Percentiles rank a stretch among this genome's conserved stretches.
Evolutionary conservation across 2,113 vertebrate species (phyloP).

Genomic region (Cyprinodon tularosa): DNA sequence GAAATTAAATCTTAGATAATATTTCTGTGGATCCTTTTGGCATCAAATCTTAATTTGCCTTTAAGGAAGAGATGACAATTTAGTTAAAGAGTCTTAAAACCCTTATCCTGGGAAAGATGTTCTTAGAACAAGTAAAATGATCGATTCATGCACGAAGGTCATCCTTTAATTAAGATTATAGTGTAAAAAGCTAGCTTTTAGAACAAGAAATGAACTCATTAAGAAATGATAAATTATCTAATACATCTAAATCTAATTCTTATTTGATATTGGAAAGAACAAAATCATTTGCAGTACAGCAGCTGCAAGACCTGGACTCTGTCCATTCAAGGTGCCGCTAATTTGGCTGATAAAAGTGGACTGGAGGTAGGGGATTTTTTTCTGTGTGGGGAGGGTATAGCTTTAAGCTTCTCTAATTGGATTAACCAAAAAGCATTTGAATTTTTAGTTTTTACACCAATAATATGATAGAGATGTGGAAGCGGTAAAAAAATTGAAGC

Average conservation of each 20-base stretch:
- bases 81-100: not conserved
- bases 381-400: conserved; percentile 25
- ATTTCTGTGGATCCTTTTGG: not conserved
- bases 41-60: not conserved
- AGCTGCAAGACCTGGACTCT: conserved; percentile 1
- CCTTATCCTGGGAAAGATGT: no score
- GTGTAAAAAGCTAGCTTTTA: no score
- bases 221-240: no score
- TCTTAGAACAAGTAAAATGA: no score
- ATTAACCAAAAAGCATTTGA: conserved; percentile 34
- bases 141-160: no score
- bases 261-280: no score
- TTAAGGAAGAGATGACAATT: not conserved
- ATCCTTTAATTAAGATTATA: no score
- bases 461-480: conserved; percentile 1
- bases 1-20: not conserved
- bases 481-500: conserved; percentile 6
- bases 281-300: not conserved
- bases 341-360: conserved; percentile 29
- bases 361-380: conserved; percentile 23
- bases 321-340: conserved; percentile 32
- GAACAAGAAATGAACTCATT: no score
- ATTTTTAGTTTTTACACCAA: conserved; percentile 22
- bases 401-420: conserved; percentile 40
- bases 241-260: no score